A percentile compares a stretch with the other conserved stretches of the same genome.
These are phyloP conservation scores for Rhynchophorus ferrugineus DNA, from an alignment of 1,140 invertebrate species.

Conservation along the genomic window DNA sequence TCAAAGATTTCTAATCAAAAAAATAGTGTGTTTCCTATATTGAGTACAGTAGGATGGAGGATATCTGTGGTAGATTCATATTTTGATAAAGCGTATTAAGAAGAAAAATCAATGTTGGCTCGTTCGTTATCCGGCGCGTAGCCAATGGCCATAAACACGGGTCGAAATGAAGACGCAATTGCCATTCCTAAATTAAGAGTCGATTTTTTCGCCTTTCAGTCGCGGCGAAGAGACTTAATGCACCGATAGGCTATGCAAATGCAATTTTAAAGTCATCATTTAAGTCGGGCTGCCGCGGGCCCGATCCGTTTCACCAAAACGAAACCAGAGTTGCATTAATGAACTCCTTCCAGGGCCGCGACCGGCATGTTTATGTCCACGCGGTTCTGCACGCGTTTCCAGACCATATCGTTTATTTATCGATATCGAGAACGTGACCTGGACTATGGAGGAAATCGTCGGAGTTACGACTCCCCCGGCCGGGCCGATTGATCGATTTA, in stretches of 20 bases:
- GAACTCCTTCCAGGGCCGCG: conserved; percentile 35
- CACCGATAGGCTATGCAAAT: conserved; percentile 32
- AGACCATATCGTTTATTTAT: conserved; percentile 38
- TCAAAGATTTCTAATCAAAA: too few species aligned
- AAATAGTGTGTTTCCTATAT: too few species aligned
- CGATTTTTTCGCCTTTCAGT: background rate
- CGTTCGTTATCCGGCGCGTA: too few species aligned
- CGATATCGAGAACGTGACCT: conserved; percentile 36
- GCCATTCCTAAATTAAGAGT: background rate
- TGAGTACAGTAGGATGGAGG: too few species aligned
- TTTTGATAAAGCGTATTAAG: too few species aligned
- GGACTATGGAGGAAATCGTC: conserved; percentile 34
- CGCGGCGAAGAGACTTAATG: background rate
- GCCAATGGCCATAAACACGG: background rate
- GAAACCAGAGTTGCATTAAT: conserved; percentile 37
- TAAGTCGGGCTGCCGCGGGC: conserved; percentile 26
- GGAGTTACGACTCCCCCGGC: conserved; percentile 27
- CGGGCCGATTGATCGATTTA: conserved; percentile 17
- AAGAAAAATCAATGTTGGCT: too few species aligned
- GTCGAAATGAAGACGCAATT: background rate
- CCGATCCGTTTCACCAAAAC: conserved; percentile 33
- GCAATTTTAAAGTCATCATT: conserved; percentile 38
- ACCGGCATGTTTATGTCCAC: conserved; percentile 37
- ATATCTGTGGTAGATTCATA: too few species aligned
- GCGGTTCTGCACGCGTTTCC: conserved; percentile 33